phyloP scores from a whole-genome alignment of 1,140 invertebrate genomes.

The Diorhabda sublineata region DNA sequence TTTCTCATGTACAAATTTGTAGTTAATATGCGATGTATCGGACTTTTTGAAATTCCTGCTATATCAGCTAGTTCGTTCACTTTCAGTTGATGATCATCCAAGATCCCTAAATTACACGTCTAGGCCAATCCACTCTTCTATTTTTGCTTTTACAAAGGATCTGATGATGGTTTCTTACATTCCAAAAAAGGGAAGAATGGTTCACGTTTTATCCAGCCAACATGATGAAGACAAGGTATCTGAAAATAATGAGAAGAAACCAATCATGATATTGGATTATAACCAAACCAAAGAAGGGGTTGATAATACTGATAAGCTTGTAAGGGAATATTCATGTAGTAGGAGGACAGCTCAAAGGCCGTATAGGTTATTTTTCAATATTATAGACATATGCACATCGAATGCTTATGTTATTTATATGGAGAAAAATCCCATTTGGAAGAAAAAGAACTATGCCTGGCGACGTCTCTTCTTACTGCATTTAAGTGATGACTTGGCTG shows the following conservation, averaged over 20 bases:
- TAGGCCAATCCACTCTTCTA: too few species aligned
- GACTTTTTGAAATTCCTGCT: too few species aligned
- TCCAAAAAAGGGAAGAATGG: slow-evolving; percentile 33
- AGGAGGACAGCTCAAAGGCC: slow-evolving; percentile 24
- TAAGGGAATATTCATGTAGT: slow-evolving; percentile 16
- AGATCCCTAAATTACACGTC: background rate
- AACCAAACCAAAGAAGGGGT: slow-evolving; percentile 28
- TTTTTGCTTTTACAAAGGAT: too few species aligned
- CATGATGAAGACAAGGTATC: slow-evolving; percentile 24
- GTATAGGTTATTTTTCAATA: slow-evolving; percentile 22
- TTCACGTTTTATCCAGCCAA: slow-evolving; percentile 32
- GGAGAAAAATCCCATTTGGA: too few species aligned
- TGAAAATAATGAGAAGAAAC: slow-evolving; percentile 28
- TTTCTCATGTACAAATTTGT: too few species aligned
- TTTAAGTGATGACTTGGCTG: slow-evolving; percentile 18
- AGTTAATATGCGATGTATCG: too few species aligned
- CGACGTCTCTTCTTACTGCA: slow-evolving; percentile 21
- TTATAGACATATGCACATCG: too few species aligned
- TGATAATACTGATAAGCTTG: slow-evolving; percentile 16
- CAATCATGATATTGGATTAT: slow-evolving; percentile 22
- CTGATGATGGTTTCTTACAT: slow-evolving; percentile 23
- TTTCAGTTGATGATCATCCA: too few species aligned
- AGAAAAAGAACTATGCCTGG: too few species aligned
- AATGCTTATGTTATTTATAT: background rate
- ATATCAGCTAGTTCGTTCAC: too few species aligned